phyloP scores from a whole-genome alignment of 2,113 vertebrate genomes.

The Theristicus caerulescens region DNA sequence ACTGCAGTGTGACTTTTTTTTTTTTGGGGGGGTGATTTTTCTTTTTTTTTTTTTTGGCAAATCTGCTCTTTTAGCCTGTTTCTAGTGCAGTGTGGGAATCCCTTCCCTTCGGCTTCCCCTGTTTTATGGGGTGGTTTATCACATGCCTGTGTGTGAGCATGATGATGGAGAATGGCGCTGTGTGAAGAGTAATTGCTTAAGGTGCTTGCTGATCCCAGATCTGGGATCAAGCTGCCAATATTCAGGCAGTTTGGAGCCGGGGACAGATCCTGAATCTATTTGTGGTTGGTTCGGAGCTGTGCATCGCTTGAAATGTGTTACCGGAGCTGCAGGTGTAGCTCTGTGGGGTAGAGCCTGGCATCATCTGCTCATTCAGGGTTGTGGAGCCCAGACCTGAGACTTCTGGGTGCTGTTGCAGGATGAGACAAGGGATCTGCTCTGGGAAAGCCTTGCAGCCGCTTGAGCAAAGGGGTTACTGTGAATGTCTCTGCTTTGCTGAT shows the following conservation, averaged over 20 bases:
- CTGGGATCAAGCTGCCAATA: not conserved
- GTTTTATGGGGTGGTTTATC: not conserved
- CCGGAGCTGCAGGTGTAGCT: not conserved
- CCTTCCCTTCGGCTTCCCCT: not conserved
- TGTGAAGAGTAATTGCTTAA: not conserved
- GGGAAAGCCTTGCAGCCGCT: not conserved
- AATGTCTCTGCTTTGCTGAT: not conserved
- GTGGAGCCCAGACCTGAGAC: not conserved
- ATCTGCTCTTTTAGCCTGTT: not conserved
- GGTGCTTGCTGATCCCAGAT: not conserved
- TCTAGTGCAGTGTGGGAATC: not conserved
- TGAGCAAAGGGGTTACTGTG: rapidly evolving
- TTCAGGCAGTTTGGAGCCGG: not conserved
- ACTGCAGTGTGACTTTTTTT: rapidly evolving
- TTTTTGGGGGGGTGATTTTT: not conserved
- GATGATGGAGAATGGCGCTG: not conserved
- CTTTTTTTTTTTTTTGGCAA: not conserved
- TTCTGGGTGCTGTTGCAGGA: not conserved
- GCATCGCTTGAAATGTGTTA: not conserved
- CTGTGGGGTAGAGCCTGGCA: not conserved
- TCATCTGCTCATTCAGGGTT: not conserved
- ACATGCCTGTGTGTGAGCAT: rapidly evolving
- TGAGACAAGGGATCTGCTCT: not conserved
- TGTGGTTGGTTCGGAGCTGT: not conserved
- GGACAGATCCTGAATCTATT: not conserved